These are phyloP conservation scores for Tachina lurida DNA, from an alignment of 2,888 invertebrate species.

Conservation along the genomic window DNA sequence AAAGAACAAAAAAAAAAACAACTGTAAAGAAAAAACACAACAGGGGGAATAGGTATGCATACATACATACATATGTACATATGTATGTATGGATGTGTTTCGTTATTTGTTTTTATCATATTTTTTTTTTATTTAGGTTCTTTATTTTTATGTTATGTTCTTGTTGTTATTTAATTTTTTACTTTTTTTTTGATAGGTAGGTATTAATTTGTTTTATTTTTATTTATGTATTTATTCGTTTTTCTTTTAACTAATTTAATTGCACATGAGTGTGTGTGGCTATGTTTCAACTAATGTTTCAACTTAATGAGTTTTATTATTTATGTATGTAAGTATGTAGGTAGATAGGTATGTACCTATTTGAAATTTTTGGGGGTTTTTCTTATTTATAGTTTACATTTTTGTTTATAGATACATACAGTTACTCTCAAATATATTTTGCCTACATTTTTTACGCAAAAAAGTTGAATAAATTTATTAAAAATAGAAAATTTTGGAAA, in stretches of 20 bases:
- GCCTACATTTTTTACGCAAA: too few species aligned
- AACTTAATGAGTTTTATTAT: constrained; percentile 45
- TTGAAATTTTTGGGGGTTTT: constrained; percentile 13
- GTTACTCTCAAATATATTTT: too few species aligned
- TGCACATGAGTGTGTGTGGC: neutral
- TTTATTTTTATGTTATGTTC: constrained; percentile 9
- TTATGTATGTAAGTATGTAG: too few species aligned
- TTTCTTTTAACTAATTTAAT: neutral
- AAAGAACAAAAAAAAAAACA: constrained; percentile 12
- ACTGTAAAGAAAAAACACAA: neutral
- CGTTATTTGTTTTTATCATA: constrained; percentile 40
- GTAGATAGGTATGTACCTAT: neutral
- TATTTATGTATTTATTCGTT: neutral
- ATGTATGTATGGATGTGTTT: too few species aligned
- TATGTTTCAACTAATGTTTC: constrained; percentile 24
- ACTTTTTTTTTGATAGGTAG: neutral
- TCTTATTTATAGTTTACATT: constrained; percentile 1
- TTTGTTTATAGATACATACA: too few species aligned
- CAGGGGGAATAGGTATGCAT: constrained; percentile 12
- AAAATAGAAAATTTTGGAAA: too few species aligned
- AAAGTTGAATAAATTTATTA: too few species aligned
- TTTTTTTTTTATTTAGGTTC: constrained; percentile 36
- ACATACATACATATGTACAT: too few species aligned
- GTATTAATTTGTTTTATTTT: constrained; percentile 39
- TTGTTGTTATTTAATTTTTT: constrained; percentile 14